Conservation (phyloP, 1,140 invertebrate genomes). For the Drosophila teissieri region DNA sequence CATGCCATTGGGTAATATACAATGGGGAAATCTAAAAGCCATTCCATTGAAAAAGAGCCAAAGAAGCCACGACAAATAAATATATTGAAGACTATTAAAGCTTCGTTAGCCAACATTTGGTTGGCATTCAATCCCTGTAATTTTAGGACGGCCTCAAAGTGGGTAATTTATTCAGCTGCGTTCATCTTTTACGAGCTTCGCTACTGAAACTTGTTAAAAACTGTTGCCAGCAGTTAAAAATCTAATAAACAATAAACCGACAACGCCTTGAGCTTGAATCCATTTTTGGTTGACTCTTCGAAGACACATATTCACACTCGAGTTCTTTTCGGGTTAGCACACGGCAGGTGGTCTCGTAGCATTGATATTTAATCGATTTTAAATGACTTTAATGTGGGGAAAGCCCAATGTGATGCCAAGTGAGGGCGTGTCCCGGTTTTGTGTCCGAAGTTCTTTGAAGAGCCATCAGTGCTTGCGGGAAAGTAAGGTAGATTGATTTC, state of each 20-base stretch:
- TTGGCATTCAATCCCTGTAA: conserved; percentile 25
- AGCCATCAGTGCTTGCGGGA: neutral
- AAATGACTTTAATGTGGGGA: conserved; percentile 59
- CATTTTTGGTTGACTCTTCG: conserved; percentile 6
- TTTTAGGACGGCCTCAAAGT: conserved; percentile 22
- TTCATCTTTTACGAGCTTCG: conserved; percentile 33
- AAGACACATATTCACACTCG: conserved; percentile 17
- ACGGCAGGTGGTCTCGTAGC: conserved; percentile 63
- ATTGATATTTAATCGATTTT: conserved; percentile 78
- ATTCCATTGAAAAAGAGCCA: conserved; percentile 33
- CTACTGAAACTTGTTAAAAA: conserved; percentile 76
- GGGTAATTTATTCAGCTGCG: conserved; percentile 24
- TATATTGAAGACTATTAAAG: conserved; percentile 65
- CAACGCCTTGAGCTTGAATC: conserved; percentile 60
- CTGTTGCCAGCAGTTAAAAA: conserved; percentile 62
- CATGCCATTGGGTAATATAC: conserved; percentile 44
- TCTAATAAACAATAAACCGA: conserved; percentile 62
- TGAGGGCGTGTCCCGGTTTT: conserved; percentile 29
- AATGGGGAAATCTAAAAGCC: conserved; percentile 36
- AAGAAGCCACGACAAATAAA: conserved; percentile 24
- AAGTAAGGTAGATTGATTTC: conserved; percentile 34
- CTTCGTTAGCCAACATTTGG: conserved; percentile 55
- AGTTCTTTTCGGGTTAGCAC: conserved; percentile 33
- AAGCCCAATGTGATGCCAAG: conserved; percentile 24
- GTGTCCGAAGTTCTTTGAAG: neutral